Evolutionary conservation across 2,797 vertebrate species (phyloP).

Genomic region (Anguilla anguilla): DNA sequence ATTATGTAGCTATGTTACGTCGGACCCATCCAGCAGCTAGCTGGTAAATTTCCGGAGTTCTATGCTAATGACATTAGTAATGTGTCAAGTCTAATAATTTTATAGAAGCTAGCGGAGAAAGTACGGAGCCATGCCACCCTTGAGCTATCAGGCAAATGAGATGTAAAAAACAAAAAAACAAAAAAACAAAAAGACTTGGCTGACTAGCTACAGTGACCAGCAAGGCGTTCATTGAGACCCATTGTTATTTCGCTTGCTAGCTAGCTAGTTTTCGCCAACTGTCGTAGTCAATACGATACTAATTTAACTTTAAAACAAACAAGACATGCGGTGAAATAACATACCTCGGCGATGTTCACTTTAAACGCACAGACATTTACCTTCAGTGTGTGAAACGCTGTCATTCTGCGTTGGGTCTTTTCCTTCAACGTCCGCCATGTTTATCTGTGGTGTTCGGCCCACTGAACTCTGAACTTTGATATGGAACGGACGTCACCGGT

Average conservation of each 20-base stretch:
- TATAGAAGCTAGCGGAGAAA: too few species aligned
- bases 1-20: background rate
- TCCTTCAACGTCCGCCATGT: constrained; percentile 74
- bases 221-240: background rate
- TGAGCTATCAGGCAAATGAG: background rate
- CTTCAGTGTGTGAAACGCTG: constrained; percentile 43
- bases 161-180: background rate
- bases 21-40: background rate
- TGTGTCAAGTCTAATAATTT: background rate
- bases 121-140: too few species aligned
- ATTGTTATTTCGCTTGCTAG: background rate
- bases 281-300: background rate
- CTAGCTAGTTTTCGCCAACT: background rate
- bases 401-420: constrained; percentile 56
- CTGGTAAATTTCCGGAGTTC: background rate
- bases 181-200: too few species aligned
- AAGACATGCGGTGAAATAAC: background rate
- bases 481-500: too few species aligned
- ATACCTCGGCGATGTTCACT: background rate
- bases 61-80: too few species aligned
- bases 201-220: background rate
- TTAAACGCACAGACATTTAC: constrained; percentile 21
- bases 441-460: constrained; percentile 52
- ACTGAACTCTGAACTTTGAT: too few species aligned
- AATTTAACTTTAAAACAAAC: background rate